Conservation (phyloP, 2,113 vertebrate genomes). For the Clarias magur region DNA sequence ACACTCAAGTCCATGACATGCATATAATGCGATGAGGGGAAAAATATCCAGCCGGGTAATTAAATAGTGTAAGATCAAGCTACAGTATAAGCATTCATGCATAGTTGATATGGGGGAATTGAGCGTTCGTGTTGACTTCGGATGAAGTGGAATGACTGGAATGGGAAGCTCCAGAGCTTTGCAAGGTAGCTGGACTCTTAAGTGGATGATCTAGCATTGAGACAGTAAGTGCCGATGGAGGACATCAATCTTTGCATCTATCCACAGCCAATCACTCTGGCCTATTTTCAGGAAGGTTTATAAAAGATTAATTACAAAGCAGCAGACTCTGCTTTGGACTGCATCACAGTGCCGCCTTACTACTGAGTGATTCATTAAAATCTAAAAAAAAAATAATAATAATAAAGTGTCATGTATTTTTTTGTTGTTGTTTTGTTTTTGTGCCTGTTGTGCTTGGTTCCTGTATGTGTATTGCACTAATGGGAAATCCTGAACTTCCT, state of each 20-base stretch:
- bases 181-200: constrained; percentile 36
- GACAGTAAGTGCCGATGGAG: constrained; percentile 38
- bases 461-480: constrained; percentile 10
- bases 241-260: constrained; percentile 41
- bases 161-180: constrained; percentile 13
- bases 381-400: background rate
- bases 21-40: constrained; percentile 33
- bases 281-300: constrained; percentile 33
- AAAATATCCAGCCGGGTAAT: constrained; percentile 33
- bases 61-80: constrained; percentile 29
- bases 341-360: constrained; percentile 17
- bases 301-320: constrained; percentile 26
- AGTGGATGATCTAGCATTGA: constrained; percentile 44
- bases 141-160: background rate
- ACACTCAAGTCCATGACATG: constrained; percentile 22
- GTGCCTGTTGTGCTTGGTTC: constrained; percentile 37
- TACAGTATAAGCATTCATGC: background rate
- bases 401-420: too few species aligned
- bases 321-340: constrained; percentile 1
- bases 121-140: background rate
- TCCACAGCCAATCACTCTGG: constrained; percentile 37
- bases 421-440: background rate
- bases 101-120: background rate
- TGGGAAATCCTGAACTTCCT: constrained; percentile 45
- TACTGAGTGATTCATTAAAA: constrained; percentile 45